Evolutionary conservation across 2,888 invertebrate genomes (phyloP), one percentile per base, ranked within the genome.

Genomic region (Pomacea canaliculata): DNA sequence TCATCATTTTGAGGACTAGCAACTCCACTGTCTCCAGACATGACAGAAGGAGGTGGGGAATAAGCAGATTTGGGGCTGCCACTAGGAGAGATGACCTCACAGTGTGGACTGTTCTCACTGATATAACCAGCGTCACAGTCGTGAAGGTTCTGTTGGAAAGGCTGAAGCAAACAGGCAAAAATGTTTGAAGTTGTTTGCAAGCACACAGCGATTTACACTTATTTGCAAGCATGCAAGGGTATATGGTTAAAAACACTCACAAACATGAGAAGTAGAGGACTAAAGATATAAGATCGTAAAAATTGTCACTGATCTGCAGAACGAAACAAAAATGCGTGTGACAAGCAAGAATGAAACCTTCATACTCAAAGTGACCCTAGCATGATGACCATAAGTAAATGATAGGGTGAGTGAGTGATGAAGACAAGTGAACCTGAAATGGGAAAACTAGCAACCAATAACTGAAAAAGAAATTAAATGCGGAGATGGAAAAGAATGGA

Each of bases 21-120:
- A 59, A 78, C 73, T 37, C 81, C 81, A 76, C 81, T 81, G 70
- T 81, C 81, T 63, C 27, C 23, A 63, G 63, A 63, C 76, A 73
- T 70, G 71, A 78, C 79, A 49, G 85, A 85, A 8, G 84, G 83
- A 27, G 85, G 85, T 7, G 83, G 82, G 16, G 82, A 78, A 77
- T 81, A 83, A 16, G 78, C 76, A 0, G 79, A 81, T 56, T 80
- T 79, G 66, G 77, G 76, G 59, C 82, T 82, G 70, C 82, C 82
- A 23, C 81, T 77, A 7, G 82, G 79, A n/a, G 74, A 76, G 12
- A 78, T 81, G 70, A 73, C 78, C 7, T 77, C 77, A 27, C 65
- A 67, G 19, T 19, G 73, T 12, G 76, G 76, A 67, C 76, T 76
- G 69, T 69, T 72, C 59, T 77, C 77, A 23, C 77, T 73, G 72